Percentiles rank a stretch among this genome's conserved stretches.
Evolutionary conservation across 2,113 vertebrate genomes (phyloP).

Genomic region (Rhinogobius similis): DNA sequence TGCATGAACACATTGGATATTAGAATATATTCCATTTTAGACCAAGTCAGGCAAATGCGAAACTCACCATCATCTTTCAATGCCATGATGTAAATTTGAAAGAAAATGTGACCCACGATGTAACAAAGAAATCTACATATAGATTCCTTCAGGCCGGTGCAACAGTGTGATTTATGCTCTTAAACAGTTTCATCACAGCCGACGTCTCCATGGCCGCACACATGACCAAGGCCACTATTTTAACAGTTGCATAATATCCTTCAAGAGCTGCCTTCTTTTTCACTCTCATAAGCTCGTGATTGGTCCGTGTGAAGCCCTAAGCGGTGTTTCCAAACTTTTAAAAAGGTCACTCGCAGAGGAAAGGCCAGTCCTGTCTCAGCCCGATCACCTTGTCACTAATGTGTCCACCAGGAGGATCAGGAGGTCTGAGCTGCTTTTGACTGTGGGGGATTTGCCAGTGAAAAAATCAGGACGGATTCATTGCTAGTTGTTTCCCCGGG

Average conservation of each 20-base stretch:
- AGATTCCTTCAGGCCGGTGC: not conserved
- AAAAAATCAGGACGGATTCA: conserved; percentile 77
- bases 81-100: not conserved
- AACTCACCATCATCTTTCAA: not conserved
- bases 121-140: conserved; percentile 6
- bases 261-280: conserved; percentile 16
- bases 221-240: conserved; percentile 14
- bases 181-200: not conserved
- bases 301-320: conserved; percentile 23
- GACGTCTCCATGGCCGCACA: conserved; percentile 9
- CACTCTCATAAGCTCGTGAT: conserved; percentile 5
- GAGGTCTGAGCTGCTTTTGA: conserved; percentile 60
- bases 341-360: conserved; percentile 64
- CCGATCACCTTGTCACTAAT: conserved; percentile 39
- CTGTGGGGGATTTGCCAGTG: conserved; percentile 47
- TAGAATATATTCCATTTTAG: not conserved
- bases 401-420: conserved; percentile 37
- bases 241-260: conserved; percentile 24
- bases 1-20: not conserved
- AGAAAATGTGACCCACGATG: not conserved
- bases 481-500: conserved; percentile 12
- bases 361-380: conserved; percentile 39
- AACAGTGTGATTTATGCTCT: conserved; percentile 11
- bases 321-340: conserved; percentile 48
- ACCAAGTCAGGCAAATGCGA: not conserved